Conservation (phyloP, 2,888 invertebrate species). For the Loripinus fragilis region DNA sequence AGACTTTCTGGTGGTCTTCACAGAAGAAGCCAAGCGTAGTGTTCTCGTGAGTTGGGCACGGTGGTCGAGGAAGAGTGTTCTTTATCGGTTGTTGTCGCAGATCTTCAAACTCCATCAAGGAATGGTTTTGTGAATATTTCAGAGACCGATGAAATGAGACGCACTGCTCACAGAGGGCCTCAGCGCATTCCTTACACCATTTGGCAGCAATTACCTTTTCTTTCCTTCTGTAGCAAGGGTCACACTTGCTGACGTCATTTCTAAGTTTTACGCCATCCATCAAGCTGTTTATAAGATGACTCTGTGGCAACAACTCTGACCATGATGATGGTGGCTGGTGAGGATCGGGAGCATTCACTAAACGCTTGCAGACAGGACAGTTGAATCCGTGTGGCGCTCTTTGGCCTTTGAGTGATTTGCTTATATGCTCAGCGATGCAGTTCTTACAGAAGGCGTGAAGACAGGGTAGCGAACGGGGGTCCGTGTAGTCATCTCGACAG, state of each 20-base stretch:
- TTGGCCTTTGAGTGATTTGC: conserved; percentile 57
- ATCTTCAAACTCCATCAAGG: conserved; percentile 60
- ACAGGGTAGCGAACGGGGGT: conserved; percentile 63
- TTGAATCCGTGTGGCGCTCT: conserved; percentile 58
- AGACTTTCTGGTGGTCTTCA: conserved; percentile 64
- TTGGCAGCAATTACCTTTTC: conserved; percentile 65
- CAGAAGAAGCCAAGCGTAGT: conserved; percentile 65
- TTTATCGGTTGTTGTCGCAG: conserved; percentile 60
- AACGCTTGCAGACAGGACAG: conserved; percentile 64
- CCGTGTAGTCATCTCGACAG: conserved; percentile 62
- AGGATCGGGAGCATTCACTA: conserved; percentile 58
- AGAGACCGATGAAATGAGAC: conserved; percentile 62
- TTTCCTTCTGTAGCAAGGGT: conserved; percentile 64
- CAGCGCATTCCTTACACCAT: conserved; percentile 67
- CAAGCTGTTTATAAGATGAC: conserved; percentile 63
- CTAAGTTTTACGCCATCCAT: conserved; percentile 64
- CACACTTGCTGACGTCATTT: conserved; percentile 62
- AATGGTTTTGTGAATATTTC: conserved; percentile 64
- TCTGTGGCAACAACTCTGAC: conserved; percentile 58
- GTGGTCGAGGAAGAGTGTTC: conserved; percentile 58
- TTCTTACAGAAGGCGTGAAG: conserved; percentile 67
- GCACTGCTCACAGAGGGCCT: conserved; percentile 63
- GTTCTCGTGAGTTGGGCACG: conserved; percentile 62
- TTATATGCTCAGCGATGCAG: conserved; percentile 62
- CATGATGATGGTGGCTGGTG: conserved; percentile 54